phyloP scores from a whole-genome alignment of 2,113 vertebrate species.

The Phoenicopterus ruber region DNA sequence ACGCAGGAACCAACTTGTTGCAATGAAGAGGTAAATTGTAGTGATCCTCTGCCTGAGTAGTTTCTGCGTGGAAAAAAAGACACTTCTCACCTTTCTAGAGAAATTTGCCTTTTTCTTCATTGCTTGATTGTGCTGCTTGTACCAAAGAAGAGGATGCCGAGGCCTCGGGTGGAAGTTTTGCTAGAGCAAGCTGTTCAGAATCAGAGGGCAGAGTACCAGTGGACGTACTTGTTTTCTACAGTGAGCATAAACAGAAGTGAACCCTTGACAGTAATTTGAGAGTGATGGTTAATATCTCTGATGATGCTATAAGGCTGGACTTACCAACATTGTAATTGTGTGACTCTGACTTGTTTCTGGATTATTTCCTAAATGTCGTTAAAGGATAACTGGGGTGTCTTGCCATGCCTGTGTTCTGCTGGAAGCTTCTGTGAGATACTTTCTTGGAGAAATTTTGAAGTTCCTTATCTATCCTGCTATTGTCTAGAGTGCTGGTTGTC shows the following conservation, averaged over 20 bases:
- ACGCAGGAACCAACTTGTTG: not conserved
- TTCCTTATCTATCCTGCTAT: not conserved
- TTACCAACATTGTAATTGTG: not conserved
- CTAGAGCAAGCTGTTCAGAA: not conserved
- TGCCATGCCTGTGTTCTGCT: not conserved
- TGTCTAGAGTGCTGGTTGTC: not conserved
- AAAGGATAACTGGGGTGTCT: not conserved
- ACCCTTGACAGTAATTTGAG: not conserved
- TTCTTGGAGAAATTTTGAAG: not conserved
- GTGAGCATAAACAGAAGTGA: constrained; percentile 6
- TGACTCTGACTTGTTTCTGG: not conserved
- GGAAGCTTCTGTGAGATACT: not conserved
- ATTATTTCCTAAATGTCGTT: not conserved
- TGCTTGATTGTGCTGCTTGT: not conserved
- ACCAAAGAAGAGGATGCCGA: not conserved
- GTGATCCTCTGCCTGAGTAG: not conserved
- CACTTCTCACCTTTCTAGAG: not conserved
- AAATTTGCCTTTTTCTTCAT: not conserved
- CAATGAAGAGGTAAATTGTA: not conserved
- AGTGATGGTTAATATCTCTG: not conserved
- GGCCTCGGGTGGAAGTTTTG: not conserved
- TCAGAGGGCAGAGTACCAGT: not conserved
- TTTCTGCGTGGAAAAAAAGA: not conserved
- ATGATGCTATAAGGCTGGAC: not conserved
- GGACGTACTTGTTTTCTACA: not conserved